These are phyloP conservation scores for Chymomyza fuscimana DNA, from an alignment of 2,888 invertebrate genomes.

Conservation along the genomic window DNA sequence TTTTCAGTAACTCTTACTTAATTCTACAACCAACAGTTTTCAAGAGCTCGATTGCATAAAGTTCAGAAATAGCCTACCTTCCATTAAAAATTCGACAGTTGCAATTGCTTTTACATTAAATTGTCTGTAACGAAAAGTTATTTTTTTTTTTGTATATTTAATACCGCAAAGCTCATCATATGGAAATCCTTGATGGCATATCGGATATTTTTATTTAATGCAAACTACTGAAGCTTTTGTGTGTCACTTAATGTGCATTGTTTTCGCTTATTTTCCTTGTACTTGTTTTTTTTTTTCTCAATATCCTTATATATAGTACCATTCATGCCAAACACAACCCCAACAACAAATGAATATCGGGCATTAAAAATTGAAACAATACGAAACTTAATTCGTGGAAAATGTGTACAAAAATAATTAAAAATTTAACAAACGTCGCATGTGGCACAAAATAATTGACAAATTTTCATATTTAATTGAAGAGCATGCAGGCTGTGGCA, in stretches of 20 bases:
- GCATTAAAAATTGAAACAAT: constrained; percentile 11
- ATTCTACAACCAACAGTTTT: too few relatives aligned
- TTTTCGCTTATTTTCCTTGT: constrained; percentile 1
- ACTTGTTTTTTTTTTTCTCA: not conserved
- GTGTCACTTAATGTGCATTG: not conserved
- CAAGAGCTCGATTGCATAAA: not conserved
- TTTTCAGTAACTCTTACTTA: too few relatives aligned
- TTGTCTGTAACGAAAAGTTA: not conserved
- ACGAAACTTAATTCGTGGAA: constrained; percentile 47
- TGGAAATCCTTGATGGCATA: not conserved
- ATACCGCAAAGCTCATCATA: not conserved
- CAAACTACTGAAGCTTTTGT: not conserved
- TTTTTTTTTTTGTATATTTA: not conserved
- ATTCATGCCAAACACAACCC: not conserved
- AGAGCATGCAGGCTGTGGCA: constrained; percentile 62
- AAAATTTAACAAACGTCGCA: constrained; percentile 73
- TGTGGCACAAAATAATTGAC: constrained; percentile 74
- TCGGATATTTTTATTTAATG: not conserved
- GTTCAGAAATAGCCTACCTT: not conserved
- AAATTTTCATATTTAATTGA: constrained; percentile 76
- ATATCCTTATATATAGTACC: not conserved
- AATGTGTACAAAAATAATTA: constrained; percentile 60
- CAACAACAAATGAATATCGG: not conserved
- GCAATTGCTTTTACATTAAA: not conserved
- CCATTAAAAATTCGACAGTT: not conserved